These are phyloP conservation scores for Heliconius cydno DNA, from an alignment of 2,888 invertebrate genomes.

Conservation along the genomic window DNA sequence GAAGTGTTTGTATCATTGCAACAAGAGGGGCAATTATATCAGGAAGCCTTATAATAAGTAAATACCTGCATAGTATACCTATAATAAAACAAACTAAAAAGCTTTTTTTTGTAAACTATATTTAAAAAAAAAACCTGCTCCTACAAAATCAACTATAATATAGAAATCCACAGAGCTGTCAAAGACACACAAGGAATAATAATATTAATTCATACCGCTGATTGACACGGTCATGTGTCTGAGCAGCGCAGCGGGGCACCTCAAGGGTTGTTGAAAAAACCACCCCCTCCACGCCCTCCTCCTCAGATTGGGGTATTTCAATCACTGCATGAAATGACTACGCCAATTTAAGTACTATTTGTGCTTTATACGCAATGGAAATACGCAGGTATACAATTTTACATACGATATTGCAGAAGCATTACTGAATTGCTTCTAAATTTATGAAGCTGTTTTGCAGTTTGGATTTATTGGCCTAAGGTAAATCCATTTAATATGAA, in stretches of 20 bases:
- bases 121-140: no score
- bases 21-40: no score
- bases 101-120: no score
- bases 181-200: constrained; percentile 53
- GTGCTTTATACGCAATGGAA: constrained; percentile 32
- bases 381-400: constrained; percentile 28
- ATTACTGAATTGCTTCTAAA: constrained; percentile 29
- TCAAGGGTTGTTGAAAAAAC: constrained; percentile 75
- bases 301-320: constrained; percentile 61
- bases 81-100: no score
- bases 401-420: constrained; percentile 19
- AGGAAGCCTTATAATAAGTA: no score
- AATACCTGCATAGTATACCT: no score
- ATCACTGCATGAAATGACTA: constrained; percentile 45
- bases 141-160: constrained; percentile 22
- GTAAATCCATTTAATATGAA: not conserved
- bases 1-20: constrained; percentile 12
- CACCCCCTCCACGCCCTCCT: constrained; percentile 66
- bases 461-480: constrained; percentile 8
- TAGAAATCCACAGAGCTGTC: constrained; percentile 56
- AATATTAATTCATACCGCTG: constrained; percentile 56
- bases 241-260: constrained; percentile 72
- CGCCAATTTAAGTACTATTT: constrained; percentile 39
- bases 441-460: constrained; percentile 20
- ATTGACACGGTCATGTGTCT: constrained; percentile 67